Base-by-base conservation (phyloP, 2,113 vertebrate species). In the Oreochromis aureus region DNA sequence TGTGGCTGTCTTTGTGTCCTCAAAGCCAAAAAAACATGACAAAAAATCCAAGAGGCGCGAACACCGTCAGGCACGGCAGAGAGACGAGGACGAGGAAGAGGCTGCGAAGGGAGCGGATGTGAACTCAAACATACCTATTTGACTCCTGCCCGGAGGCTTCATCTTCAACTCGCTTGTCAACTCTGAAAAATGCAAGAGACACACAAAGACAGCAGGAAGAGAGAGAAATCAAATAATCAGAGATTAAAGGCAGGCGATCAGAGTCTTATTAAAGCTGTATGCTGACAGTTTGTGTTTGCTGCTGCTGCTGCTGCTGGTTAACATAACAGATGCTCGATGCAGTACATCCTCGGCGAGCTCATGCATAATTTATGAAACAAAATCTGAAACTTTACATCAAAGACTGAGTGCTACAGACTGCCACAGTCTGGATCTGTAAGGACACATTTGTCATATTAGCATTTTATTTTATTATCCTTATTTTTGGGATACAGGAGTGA, bases 141-240 rank as follows among this genome's bases (percentile, higher is more conserved):
- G 94, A 80, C 84, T 96, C 76, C 89, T 94, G 81, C 96, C 96
- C 44, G 93, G 93, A 73, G 95, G 94, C 86, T 95, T 96, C 86
- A 94, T 71, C 34, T 94, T 94, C 85, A 97, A 76, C 58, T 97
- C 97, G 41, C 88, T 94, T 5, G 96, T 97, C 89, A 97, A 86
- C 82, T 97, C 97, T 97, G 93, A 71, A 91, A 94, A 53, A 83
- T 22, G 91, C n/a, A 86, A 76, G 39, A 80, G 11, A 86, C 36
- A 85, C 41, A 91, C 3, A 84, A 30, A 82, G n/a, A 78, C 10
- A 73, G 8, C 41, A 2, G 3, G 51, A 27, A 84, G 15, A 85
- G 10, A 54, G 81, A 61, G 3, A 39, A 71, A 59, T 51, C 10
- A 58, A 10, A 58, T 2, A 11, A 18, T 71, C 19, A 48, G 59